These are phyloP conservation scores for Neopipo cinnamomea DNA, from an alignment of 2,113 vertebrate species.

Conservation along the genomic window DNA sequence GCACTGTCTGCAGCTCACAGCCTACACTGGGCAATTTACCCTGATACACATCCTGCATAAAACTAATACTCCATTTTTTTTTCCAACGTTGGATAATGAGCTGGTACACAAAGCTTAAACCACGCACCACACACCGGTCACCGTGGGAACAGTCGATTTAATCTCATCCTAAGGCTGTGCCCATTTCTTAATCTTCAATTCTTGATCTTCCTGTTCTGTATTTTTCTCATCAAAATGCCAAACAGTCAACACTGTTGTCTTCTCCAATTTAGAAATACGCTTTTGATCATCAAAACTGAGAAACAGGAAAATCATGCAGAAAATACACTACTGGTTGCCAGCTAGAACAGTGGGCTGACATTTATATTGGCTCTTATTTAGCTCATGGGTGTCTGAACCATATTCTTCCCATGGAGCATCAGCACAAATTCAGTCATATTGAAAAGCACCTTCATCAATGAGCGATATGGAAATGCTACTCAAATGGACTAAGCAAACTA, in stretches of 20 bases:
- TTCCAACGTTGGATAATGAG: neutral
- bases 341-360: neutral
- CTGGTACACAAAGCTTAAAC: neutral
- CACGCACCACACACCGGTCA: neutral
- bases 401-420: neutral
- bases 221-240: neutral
- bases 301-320: neutral
- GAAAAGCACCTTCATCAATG: neutral
- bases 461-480: neutral
- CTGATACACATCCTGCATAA: neutral
- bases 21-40: neutral
- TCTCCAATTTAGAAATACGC: neutral
- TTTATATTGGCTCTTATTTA: neutral
- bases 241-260: accelerated
- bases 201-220: neutral
- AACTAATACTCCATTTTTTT: neutral
- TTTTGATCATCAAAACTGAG: neutral
- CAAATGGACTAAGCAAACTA: neutral
- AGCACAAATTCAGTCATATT: neutral
- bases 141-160: neutral
- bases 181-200: neutral
- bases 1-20: neutral
- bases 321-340: neutral
- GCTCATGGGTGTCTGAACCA: neutral
- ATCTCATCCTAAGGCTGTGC: neutral